These are phyloP conservation scores for Elephantulus edwardii DNA, from an alignment of 2,113 vertebrate species.

Conservation along the genomic window DNA sequence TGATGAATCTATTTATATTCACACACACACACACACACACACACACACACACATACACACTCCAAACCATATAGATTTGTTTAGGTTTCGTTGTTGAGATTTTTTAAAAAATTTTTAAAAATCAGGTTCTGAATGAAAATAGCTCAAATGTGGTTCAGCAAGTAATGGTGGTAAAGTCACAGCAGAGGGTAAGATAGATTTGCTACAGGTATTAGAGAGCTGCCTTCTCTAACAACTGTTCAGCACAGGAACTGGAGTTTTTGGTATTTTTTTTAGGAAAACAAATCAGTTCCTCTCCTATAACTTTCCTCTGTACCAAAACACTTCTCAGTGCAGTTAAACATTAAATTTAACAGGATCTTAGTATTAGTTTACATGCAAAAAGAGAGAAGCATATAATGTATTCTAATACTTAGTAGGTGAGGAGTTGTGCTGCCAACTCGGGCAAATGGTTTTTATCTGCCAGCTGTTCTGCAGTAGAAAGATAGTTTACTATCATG, in stretches of 20 bases:
- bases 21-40: no score
- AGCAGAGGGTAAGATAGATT: not conserved
- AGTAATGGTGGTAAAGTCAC: conserved; percentile 15
- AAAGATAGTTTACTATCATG: no score
- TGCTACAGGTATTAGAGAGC: not conserved
- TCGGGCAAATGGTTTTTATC: no score
- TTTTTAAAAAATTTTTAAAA: conserved; percentile 2
- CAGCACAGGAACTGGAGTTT: not conserved
- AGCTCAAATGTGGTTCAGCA: not conserved
- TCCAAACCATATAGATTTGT: no score
- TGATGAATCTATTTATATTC: not conserved
- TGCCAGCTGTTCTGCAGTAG: no score
- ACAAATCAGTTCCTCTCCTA: conserved; percentile 22
- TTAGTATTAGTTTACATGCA: not conserved
- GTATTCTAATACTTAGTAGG: no score
- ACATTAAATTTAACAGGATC: not conserved
- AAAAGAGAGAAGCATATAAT: not conserved
- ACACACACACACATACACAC: no score
- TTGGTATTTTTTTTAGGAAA: not conserved
- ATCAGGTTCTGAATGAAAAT: conserved; percentile 20
- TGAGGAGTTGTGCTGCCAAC: no score
- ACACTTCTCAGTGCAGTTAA: not conserved
- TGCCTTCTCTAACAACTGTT: not conserved
- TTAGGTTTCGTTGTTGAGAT: no score
- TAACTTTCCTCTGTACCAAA: not conserved